Evolutionary conservation across 2,888 invertebrate species (phyloP), one percentile per base, ranked within the genome.

Genomic region (Molorchus minor): DNA sequence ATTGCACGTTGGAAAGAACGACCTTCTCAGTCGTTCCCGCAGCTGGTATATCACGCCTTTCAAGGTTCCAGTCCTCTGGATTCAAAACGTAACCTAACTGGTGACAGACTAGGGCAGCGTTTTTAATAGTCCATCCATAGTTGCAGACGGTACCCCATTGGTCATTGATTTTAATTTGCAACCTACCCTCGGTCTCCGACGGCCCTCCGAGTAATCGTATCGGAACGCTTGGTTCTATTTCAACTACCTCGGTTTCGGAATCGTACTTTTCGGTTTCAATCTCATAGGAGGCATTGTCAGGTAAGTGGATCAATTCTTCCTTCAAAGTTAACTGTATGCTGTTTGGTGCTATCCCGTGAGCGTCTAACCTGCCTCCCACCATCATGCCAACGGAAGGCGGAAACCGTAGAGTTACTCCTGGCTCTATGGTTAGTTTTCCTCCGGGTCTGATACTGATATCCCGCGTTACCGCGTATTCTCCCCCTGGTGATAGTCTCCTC

Each of bases 61-160:
- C 92, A 69, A 96, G 82, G 64, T 87, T 87, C 94, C 97, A 96
- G 79, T 96, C 93, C 67, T 91, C 88, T 0, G 96, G 96, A 79
- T 98, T 96, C 12, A 97, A 84, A 0, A 93, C 93, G 61, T 94
- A 84, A 0, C 98, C 98, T 63, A 99, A 82, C 80, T 98, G 98
- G 79, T 97, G 93, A 75, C 99, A 99, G 0, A 94, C 96, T 44
- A 98, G 81, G 0, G 96, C 94, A 0, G 99, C 96, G 75, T 95
- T 92, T 38, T 88, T 84, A 15, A 94, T 89, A 40, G 91, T 96
- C 97, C 98, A 99, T 41, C 92, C 93, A 77, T 98, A 94, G 80
- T 94, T 94, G 77, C 99, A 99, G 0, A 99, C 94, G 0, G 98
- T 98, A 29, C 98, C 98, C 98, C 98, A 98, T 77, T 89, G 88